Evolutionary conservation across 1,140 invertebrate species (phyloP), one percentile per base, ranked within the genome.

Genomic region (Tigriopus japonicus): DNA sequence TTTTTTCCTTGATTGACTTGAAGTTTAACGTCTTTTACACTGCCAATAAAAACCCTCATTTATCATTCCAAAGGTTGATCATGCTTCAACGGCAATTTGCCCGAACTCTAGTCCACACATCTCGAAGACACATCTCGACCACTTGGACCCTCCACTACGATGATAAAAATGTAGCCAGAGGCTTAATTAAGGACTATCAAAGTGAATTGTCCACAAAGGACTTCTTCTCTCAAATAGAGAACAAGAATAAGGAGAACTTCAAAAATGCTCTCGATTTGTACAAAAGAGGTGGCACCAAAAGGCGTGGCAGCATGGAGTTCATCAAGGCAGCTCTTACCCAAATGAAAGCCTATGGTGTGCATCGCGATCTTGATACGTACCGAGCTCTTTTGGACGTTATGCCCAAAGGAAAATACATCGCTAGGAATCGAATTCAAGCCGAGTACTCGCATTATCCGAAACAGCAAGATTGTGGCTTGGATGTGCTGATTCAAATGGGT

Each of bases 391-490:
- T 98, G 17, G 80, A 94, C 70, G 78, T 97, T 14, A 81, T 98
- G 70, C 94, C 95, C 0, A 91, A 95, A 72, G 90, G 84, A 49
- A 84, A 81, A 70, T 85, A 91, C 70, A 78, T 95, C 60, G 81
- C 93, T 0, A 75, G 69, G 35, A 93, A 85, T 72, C 70, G 81
- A 17, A 81, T 85, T 67, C 87, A 93, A 76, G 77, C 81, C 0
- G 86, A 92, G 69, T 86, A 93, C 65, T 80, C 83, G 77, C 87
- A 95, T 71, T 95, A 86, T 75, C 87, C 91, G 0, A 86, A 87
- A 72, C 93, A 99, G 66, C 95, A 98, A 68, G 79, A 88, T 56
- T 90, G 87, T 72, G 84, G 82, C 19, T 80, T 94, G 9, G 83
- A 88, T 68, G 65, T 98, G 45, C 71, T 97, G 12, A 79, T 84